Evolutionary conservation across 2,113 vertebrate genomes (phyloP).

Genomic region (Phaethon lepturus): DNA sequence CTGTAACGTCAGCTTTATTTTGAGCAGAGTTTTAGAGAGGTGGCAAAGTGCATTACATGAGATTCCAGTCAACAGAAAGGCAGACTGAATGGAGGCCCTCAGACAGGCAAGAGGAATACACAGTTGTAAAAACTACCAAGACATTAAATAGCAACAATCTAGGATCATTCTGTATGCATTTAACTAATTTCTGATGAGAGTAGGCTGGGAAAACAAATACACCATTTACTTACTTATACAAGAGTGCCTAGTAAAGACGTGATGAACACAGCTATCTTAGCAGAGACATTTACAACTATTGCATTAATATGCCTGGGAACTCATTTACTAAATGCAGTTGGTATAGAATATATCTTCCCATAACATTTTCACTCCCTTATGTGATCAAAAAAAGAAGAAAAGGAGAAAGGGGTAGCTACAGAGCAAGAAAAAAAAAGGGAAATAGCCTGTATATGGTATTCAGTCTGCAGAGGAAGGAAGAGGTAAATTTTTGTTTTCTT

Average conservation of each 20-base stretch:
- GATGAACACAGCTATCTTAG: not conserved
- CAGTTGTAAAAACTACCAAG: not conserved
- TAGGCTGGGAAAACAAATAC: constrained; percentile 11
- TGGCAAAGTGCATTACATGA: not conserved
- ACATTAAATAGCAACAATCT: not conserved
- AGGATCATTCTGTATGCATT: not conserved
- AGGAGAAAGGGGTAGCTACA: not conserved
- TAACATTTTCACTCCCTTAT: not conserved
- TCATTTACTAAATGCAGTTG: not conserved
- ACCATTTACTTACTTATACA: not conserved
- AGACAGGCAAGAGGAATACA: not conserved
- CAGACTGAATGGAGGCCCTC: not conserved
- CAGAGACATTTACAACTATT: not conserved
- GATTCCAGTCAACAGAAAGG: not conserved
- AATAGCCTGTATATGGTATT: not conserved
- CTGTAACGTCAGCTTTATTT: not conserved
- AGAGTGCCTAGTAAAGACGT: not conserved
- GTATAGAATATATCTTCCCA: not conserved
- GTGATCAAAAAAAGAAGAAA: not conserved
- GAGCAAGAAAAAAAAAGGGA: not conserved
- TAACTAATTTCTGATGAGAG: not conserved
- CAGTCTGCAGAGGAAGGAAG: not conserved
- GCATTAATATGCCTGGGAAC: not conserved
- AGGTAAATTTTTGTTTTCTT: not conserved
- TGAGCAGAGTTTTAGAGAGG: not conserved